Evolutionary conservation across 2,888 invertebrate species (phyloP), one percentile per base, ranked within the genome.

Genomic region (Drosophila mayaguana): DNA sequence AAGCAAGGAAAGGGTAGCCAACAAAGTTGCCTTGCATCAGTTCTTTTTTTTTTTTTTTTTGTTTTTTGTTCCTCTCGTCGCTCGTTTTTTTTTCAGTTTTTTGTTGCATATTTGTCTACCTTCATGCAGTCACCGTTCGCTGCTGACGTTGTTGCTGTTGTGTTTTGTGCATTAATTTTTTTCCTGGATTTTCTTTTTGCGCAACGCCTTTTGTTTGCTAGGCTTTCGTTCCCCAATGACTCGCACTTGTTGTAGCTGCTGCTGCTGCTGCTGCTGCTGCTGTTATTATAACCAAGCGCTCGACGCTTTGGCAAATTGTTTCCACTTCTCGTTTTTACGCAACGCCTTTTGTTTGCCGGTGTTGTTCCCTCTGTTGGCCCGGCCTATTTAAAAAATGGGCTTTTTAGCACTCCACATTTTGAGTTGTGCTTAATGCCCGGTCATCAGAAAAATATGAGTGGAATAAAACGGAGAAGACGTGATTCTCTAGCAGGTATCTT

Each of bases 271-370:
- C n/a, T 63, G 63, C 55, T 73, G 57, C 61, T 72, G 74, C 86
- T 87, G 84, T 83, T 85, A 84, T 89, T 87, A 85, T 81, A 84
- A 87, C 74, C 82, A 81, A 78, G 78, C 81, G 81, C 81, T 77
- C 75, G 77, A 71, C 89, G 88, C 89, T 86, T 88, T 89, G 78
- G 81, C 77, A 89, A 84, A 84, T 84, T 84, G 89, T 86, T 84
- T 84, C 84, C 89, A 84, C 79, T 86, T 81, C 88, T 83, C 83
- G 56, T 80, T 83, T 72, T 60, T 62, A 60, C 74, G 75, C 75
- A 64, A 68, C 64, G 71, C 67, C 74, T 78, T 78, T 69, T 75
- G 69, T 81, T 59, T 73, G 65, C 62, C 69, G 54, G 51, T 48
- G 59, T 32, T 42, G 34, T 18, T 28, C 20, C n/a, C 40, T n/a